A percentile compares a stretch with the other conserved stretches of the same genome.
Evolutionary conservation across 2,113 vertebrate species (phyloP).

Genomic region (Gymnogyps californianus): DNA sequence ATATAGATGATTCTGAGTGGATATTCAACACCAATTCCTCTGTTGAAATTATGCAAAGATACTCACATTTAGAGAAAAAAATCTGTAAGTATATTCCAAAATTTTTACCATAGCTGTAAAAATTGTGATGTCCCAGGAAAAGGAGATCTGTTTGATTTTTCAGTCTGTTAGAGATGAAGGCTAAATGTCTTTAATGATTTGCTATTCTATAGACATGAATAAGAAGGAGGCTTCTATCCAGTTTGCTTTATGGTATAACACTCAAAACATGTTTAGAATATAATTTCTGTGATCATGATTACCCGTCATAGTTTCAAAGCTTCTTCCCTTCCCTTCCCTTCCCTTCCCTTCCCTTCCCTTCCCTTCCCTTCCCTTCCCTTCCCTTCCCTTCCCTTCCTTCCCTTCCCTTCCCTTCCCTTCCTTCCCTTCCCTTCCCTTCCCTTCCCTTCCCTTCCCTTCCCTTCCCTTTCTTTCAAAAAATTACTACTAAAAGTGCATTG

Average conservation of each 20-base stretch:
- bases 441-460: not conserved
- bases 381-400: not conserved
- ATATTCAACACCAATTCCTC: not conserved
- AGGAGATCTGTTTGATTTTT: not conserved
- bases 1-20: not conserved
- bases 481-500: not conserved
- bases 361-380: too few relatives aligned
- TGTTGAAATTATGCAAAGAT: not conserved
- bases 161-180: not conserved
- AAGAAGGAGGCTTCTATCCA: not conserved
- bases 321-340: not conserved
- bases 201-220: not conserved
- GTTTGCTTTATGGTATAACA: not conserved
- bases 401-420: not conserved
- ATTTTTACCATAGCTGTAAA: not conserved
- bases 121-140: not conserved
- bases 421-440: not conserved
- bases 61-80: not conserved
- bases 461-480: not conserved
- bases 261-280: not conserved
- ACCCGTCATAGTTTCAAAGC: not conserved
- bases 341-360: not conserved
- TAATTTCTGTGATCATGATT: not conserved
- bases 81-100: not conserved
- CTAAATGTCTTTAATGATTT: not conserved